Evolutionary conservation across 2,888 invertebrate species (phyloP), one percentile per base, ranked within the genome.

Genomic region (Sminthurides aquaticus): DNA sequence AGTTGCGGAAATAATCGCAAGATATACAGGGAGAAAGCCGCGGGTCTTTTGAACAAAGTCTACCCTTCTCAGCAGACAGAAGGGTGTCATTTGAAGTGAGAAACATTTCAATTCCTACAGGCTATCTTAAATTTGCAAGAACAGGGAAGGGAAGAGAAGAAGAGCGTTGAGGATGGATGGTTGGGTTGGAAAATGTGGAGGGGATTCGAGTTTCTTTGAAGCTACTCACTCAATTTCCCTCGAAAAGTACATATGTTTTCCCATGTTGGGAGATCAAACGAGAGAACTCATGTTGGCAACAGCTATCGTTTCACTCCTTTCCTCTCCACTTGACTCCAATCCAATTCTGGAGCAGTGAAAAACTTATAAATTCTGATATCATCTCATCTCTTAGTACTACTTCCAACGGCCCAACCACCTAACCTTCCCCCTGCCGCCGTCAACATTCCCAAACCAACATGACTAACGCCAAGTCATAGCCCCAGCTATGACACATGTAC

Each of bases 301-400:
- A 34, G 15, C 43, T 34, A 34, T 34, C 43, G 43, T 34, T 34
- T 25, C 25, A 34, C 62, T 62, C 61, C 61, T 55, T 62, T 62
- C 57, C 62, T 56, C 62, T 62, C 62, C 56, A 62, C 62, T 62
- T 62, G 62, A 62, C 62, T 62, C 62, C 62, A 62, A 62, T 62
- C 62, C 62, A 56, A 61, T 61, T 61, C 52, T 54, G 55, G 52
- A 20, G 49, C 54, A 62, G 55, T 57, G 57, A 62, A 57, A 56
- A 62, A 62, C 62, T 62, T 62, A 20, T 15, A 25, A 57, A 34
- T 34, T 34, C 43, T 34, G 15, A 34, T 34, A 34, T 34, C 43
- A 34, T 34, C 43, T 34, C 43, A 34, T 34, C 43, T 34, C 43
- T 34, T 15, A 15, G 8, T 34, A 34, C n/a, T n/a, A n/a, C n/a